Conservation (phyloP, 1,140 invertebrate species). For the Heterodera schachtii region DNA sequence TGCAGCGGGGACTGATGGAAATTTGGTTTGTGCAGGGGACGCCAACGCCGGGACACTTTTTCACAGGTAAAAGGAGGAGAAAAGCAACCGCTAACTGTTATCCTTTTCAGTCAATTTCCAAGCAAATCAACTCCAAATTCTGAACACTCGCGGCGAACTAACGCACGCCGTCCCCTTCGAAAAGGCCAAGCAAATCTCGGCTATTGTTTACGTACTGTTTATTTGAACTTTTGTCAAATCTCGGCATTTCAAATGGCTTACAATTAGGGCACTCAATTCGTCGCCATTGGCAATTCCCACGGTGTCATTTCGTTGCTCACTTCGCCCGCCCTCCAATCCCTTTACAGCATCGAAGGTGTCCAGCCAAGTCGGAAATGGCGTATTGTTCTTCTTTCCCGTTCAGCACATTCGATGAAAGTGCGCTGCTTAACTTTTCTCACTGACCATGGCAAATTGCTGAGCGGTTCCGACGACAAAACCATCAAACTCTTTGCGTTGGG, state of each 20-base stretch:
- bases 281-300: constrained; percentile 19
- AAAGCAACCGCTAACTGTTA: not conserved
- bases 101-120: constrained; percentile 11
- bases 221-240: not conserved
- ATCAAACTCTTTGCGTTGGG: constrained; percentile 13
- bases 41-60: not conserved
- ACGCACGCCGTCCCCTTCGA: constrained; percentile 12
- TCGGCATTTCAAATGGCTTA: not conserved
- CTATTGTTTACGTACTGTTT: constrained; percentile 9
- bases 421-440: constrained; percentile 6
- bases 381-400: not conserved
- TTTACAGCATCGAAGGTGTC: constrained; percentile 14
- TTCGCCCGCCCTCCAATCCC: not conserved
- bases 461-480: constrained; percentile 24
- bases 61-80: constrained; percentile 5
- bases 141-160: constrained; percentile 6
- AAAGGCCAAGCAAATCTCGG: constrained; percentile 13
- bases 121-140: constrained; percentile 12
- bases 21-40: constrained; percentile 15
- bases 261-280: constrained; percentile 2
- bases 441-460: constrained; percentile 1
- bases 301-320: constrained; percentile 17
- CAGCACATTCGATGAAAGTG: constrained; percentile 21
- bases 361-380: not conserved
- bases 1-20: constrained; percentile 10